Conservation (phyloP, 2,797 vertebrate genomes). For the Mus minutoides region DNA sequence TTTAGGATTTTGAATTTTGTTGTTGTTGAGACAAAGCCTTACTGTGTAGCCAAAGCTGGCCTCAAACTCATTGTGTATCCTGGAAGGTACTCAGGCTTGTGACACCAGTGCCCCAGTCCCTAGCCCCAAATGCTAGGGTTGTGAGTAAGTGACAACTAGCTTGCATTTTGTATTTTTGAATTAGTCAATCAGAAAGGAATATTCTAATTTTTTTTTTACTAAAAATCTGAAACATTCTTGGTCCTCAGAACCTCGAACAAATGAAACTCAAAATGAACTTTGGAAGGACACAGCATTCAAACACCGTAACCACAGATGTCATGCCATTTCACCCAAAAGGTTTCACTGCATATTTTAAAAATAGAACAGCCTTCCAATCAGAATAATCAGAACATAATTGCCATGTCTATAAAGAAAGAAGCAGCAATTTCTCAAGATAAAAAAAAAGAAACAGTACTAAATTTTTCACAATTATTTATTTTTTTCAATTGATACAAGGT, state of each 20-base stretch:
- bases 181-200: background rate
- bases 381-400: background rate
- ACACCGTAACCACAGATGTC: background rate
- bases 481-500: background rate
- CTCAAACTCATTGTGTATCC: background rate
- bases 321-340: background rate
- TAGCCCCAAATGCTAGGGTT: background rate
- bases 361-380: constrained; percentile 16
- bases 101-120: background rate
- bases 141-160: background rate
- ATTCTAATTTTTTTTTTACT: background rate
- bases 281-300: background rate
- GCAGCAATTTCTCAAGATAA: background rate
- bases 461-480: background rate
- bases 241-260: background rate
- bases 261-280: background rate
- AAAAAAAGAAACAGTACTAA: background rate
- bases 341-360: constrained; percentile 24
- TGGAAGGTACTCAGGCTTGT: background rate
- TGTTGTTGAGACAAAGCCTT: background rate
- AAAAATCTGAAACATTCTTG: background rate
- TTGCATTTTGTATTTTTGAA: background rate
- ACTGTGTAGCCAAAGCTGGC: too few relatives aligned
- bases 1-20: background rate
- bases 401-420: constrained; percentile 4